These are phyloP conservation scores for Otus sunia DNA, from an alignment of 2,113 vertebrate species.

Conservation along the genomic window DNA sequence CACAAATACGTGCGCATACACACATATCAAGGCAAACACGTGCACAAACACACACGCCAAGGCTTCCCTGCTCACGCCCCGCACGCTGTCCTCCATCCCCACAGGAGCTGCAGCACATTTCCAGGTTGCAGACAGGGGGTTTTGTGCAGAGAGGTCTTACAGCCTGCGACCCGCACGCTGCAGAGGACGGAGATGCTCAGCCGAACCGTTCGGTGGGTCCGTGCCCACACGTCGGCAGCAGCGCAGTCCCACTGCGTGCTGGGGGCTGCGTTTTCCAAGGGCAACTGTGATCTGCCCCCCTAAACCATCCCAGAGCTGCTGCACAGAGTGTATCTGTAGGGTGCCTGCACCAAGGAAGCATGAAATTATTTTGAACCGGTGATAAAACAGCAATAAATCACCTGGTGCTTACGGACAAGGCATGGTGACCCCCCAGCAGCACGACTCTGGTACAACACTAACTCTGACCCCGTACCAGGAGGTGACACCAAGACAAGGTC, in stretches of 20 bases:
- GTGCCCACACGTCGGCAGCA: neutral
- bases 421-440: neutral
- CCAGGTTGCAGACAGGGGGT: neutral
- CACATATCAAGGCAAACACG: fast-evolving
- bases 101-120: neutral
- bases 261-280: neutral
- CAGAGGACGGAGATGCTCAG: neutral
- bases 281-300: fast-evolving
- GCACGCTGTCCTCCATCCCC: neutral
- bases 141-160: neutral
- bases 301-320: neutral
- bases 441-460: neutral
- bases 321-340: neutral
- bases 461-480: neutral
- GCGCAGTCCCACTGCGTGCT: fast-evolving
- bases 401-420: neutral
- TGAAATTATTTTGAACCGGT: neutral
- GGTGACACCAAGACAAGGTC: neutral
- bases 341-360: neutral
- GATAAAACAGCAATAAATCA: neutral
- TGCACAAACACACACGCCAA: neutral
- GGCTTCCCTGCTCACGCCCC: neutral
- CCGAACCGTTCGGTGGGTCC: neutral
- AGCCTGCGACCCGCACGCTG: neutral
- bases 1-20: neutral